Base-by-base conservation (phyloP, 2,888 invertebrate species). In the Agrenia bidenticulata region DNA sequence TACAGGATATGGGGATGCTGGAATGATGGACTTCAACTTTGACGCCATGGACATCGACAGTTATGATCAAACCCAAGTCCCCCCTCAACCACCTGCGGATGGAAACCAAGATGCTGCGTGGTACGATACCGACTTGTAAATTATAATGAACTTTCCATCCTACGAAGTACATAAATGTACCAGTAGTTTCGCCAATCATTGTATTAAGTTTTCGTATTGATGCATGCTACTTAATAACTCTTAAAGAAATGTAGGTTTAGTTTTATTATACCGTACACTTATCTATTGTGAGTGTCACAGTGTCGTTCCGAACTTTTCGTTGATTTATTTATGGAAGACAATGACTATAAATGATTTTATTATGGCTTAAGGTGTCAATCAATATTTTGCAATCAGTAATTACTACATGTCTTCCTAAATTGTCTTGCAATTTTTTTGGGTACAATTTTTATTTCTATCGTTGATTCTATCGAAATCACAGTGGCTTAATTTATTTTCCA, bases 31-130 rank as follows among this genome's bases (percentile, higher is more conserved):
- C 64, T 74, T 76, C 59, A 73, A 72, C 51, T 76, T 76, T 64
- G 77, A 77, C 70, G 72, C 21, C n/a, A 57, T 57, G 57, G 75
- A 77, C 50, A 73, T 74, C 51, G 74, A 74, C 53, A 68, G 66
- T 42, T 76, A 73, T 41, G 69, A 73, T 24, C 65, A 62, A 50
- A 83, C 87, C 78, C 86, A 86, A 78, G 88, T 89, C 78, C 86
- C 89, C 80, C 87, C 88, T 2, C 87, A 88, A 77, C 94, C 94
- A 66, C 93, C 92, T 53, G 89, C 89, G 78, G 91, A 92, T 81
- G 92, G 92, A 83, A 90, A 89, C 80, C 92, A 93, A 80, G 90
- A 93, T 77, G 93, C 94, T 74, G 94, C 94, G 78, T 96, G 96
- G 57, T 58, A 58, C 27, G 58, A 58, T 41, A 58, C 58, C 15